Evolutionary conservation across 2,113 vertebrate species (phyloP), one percentile per base, ranked within the genome.

Genomic region (Pica pica): DNA sequence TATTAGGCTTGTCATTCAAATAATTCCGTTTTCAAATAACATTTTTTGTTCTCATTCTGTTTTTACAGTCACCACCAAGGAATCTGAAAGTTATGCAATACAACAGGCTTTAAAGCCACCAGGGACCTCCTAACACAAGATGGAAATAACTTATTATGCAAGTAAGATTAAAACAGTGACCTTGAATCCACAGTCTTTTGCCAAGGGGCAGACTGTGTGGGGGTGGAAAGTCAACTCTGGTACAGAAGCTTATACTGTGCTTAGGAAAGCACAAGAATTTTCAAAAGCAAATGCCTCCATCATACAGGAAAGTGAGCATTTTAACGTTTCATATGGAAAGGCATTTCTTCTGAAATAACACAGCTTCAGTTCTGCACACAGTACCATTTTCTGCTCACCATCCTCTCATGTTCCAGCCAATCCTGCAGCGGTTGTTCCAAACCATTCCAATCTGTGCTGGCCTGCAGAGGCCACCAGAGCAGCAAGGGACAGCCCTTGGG

Each of bases 71-170:
- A 95, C 30, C 82, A 95, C 75, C 80, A 84, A 96, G 90, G 91
- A 95, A 96, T 96, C 82, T 94, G 46, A 80, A 92, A 89, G 86
- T 96, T 93, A 96, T 80, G 69, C 89, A 91, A 82, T 57, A 75
- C 15, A 82, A 88, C 53, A 80, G 78, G 35, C 83, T 89, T 89
- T 76, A 70, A 93, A 84, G 68, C 70, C 95, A 94, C 78, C 27
- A 59, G 90, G 87, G 95, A 83, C 74, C 47, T 69, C 63, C 39
- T 84, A 88, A 84, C 37, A 85, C 47, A 93, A 86, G 85, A 90
- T 89, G 90, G 93, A 96, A 97, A 93, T 85, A 88, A 93, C 91
- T 82, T 86, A 90, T 95, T 95, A 94, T 75, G 65, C 71, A 93
- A 97, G 70, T 75, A 70, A 63, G 73, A 90, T 94, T 96, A 93